A percentile compares a stretch with the other conserved stretches of the same genome.
phyloP scores from a whole-genome alignment of 2,113 vertebrate species.

The Oncorhynchus keta region DNA sequence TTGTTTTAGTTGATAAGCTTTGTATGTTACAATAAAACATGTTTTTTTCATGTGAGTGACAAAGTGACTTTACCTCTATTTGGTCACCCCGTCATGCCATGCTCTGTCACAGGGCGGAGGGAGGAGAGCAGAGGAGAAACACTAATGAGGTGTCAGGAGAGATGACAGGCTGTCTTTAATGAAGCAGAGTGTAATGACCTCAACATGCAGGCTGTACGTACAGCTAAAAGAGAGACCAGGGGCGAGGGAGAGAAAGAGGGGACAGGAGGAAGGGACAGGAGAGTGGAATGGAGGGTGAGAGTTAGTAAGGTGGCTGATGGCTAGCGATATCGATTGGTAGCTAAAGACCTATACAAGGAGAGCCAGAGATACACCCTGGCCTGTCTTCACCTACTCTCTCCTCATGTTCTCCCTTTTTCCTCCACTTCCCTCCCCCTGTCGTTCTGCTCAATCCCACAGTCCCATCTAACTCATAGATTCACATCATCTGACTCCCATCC shows the following conservation, averaged over 20 bases:
- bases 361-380: conserved; percentile 23
- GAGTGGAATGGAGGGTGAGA: background rate
- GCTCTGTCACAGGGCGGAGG: background rate
- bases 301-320: background rate
- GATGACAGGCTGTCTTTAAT: conserved; percentile 70
- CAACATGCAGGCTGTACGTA: conserved; percentile 12
- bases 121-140: background rate
- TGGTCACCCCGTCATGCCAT: too few relatives aligned
- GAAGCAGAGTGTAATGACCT: conserved; percentile 69
- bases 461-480: conserved; percentile 34
- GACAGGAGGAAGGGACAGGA: background rate
- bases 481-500: conserved; percentile 13
- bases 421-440: conserved; percentile 19
- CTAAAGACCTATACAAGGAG: conserved; percentile 36
- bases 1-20: background rate
- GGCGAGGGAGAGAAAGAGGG: background rate
- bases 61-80: background rate
- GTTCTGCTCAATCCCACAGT: conserved; percentile 15
- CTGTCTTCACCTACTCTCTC: too few relatives aligned
- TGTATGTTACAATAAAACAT: too few relatives aligned
- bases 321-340: conserved; percentile 5
- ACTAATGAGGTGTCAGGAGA: background rate
- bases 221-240: conserved; percentile 30
- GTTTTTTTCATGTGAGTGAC: background rate
- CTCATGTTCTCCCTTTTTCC: background rate